phyloP scores from a whole-genome alignment of 2,888 invertebrate genomes.

The Troglohyphantes excavatus region DNA sequence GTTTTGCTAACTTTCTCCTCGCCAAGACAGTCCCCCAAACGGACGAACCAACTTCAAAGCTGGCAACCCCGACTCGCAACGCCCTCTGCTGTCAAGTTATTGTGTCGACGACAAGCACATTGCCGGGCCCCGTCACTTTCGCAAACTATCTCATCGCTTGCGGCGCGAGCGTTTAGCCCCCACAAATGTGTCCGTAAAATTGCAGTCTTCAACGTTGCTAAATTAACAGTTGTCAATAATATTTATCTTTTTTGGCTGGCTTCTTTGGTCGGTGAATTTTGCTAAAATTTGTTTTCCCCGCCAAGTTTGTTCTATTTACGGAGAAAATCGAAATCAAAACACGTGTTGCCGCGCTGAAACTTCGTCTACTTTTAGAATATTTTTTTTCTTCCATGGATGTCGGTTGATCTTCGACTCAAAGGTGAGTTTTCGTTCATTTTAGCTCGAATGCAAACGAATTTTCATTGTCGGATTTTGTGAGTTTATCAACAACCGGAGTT shows the following conservation, averaged over 20 bases:
- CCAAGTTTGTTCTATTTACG: neutral
- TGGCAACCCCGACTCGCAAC: slow-evolving; percentile 37
- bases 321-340: neutral
- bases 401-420: neutral
- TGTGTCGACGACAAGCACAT: slow-evolving; percentile 26
- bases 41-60: neutral
- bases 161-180: slow-evolving; percentile 23
- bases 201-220: neutral
- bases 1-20: neutral
- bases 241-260: neutral
- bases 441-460: no score
- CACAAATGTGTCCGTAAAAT: neutral
- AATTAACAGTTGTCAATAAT: neutral
- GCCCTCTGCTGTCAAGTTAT: slow-evolving; percentile 53
- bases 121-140: slow-evolving; percentile 36
- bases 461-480: no score
- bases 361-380: neutral
- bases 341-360: slow-evolving; percentile 23
- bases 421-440: no score
- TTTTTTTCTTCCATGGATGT: neutral
- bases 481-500: no score
- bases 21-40: slow-evolving; percentile 15
- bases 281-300: neutral
- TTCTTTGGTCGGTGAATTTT: neutral
- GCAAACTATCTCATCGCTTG: slow-evolving; percentile 42